A percentile compares a stretch with the other conserved stretches of the same genome.
phyloP scores from a whole-genome alignment of 2,113 vertebrate genomes.

The Pseudonaja textilis region DNA sequence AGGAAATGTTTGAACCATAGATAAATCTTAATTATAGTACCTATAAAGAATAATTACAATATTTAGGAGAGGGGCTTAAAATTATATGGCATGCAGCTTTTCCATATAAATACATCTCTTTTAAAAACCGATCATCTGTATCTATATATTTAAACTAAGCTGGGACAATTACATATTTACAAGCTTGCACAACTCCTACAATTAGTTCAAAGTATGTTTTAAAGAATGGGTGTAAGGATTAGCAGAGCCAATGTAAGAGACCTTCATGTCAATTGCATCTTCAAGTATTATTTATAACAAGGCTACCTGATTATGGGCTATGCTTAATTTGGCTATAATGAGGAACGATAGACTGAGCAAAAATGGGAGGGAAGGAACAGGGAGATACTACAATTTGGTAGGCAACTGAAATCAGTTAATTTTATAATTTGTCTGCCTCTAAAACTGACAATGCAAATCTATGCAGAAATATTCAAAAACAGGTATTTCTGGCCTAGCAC shows the following conservation, averaged over 20 bases:
- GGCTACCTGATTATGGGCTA: not conserved
- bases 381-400: not conserved
- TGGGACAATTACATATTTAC: not conserved
- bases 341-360: not conserved
- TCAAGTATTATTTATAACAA: constrained; percentile 9
- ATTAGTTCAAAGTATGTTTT: not conserved
- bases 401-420: not conserved
- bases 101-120: not conserved
- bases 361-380: not conserved
- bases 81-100: not conserved
- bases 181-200: not conserved
- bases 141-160: not conserved
- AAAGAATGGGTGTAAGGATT: not conserved
- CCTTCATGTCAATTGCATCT: not conserved
- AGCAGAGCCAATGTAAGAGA: not conserved
- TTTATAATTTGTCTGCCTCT: not conserved
- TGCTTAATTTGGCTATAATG: not conserved
- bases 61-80: not conserved
- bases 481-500: constrained; percentile 5
- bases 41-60: not conserved
- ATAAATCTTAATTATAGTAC: not conserved
- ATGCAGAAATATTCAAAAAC: constrained; percentile 5
- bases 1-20: not conserved
- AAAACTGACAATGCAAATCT: not conserved
- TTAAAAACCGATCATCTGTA: not conserved